Base-by-base conservation (phyloP, 2,113 vertebrate genomes). In the Amphiprion percula region DNA sequence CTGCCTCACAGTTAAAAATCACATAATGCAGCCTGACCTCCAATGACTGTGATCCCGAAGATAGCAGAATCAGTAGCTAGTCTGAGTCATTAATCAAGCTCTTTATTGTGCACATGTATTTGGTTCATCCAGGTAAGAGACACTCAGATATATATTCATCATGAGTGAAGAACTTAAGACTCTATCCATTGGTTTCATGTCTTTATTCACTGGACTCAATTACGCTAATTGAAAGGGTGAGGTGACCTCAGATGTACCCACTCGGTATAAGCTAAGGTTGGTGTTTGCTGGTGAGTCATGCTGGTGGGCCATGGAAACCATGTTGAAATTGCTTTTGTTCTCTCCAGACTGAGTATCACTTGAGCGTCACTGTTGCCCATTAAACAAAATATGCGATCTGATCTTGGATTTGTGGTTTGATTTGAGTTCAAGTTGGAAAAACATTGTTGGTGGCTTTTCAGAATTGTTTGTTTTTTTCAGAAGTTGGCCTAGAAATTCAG, bases 231-330 rank as follows among this genome's bases (percentile, higher is more conserved):
- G n/a, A 21, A 30, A 8, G 8, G 4, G 26, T 61, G 33, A 67
- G 19, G 16, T 85, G 68, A 75, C 82, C 79, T 80, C 37, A 77
- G 33, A 26, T 16, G 67, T 30, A 30, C 79, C 65, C 63, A 66
- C 9, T 2, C 15, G 1, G 10, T 52, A 64, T 24, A 9, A 28
- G 64, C 21, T 73, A 28, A 44, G 19, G 62, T 26, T 10, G 66
- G 5, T 2, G 70, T 62, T 54, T 54, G 50, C 56, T 24, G 10
- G 41, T 65, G 71, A 62, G 28, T 82, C 67, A 69, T n/a, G 17
- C 10, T 5, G 6, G 46, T 68, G 17, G 50, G 49, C 15, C 33
- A 30, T 68, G 26, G 11, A 67, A 77, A 64, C 19, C 5, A 62
- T 83, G 46, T 47, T 0, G 0, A 55, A 10, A 58, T 44, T 41